Evolutionary conservation across 2,888 invertebrate genomes (phyloP), one percentile per base, ranked within the genome.

Genomic region (Dinocampus coccinellae): DNA sequence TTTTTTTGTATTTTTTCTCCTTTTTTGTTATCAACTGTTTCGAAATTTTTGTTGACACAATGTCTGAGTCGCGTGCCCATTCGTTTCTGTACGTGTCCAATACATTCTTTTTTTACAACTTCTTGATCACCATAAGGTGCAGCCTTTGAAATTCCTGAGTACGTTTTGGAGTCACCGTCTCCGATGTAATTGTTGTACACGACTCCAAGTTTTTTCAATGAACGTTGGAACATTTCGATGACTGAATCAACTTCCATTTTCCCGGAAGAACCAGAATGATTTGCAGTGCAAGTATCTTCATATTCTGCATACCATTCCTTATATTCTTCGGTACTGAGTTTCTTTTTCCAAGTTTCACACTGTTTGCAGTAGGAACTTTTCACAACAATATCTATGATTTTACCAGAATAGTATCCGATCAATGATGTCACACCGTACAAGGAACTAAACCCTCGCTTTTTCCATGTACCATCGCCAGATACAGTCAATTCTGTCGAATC

Each of bases 41-140:
- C n/a, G n/a, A n/a, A n/a, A n/a, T n/a, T n/a, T n/a, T n/a, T n/a
- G n/a, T n/a, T n/a, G n/a, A n/a, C n/a, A n/a, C n/a, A n/a, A n/a
- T n/a, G n/a, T n/a, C n/a, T n/a, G n/a, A n/a, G n/a, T n/a, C n/a
- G n/a, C n/a, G n/a, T n/a, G n/a, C n/a, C 78, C 78, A 79, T 80
- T 61, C 79, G 52, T 60, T 81, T 82, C 39, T 80, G 78, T 16
- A 79, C 77, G 33, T 80, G 77, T 47, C 70, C 73, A 6, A 76
- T 72, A 34, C 76, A 77, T 39, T 77, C 76, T 70, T 74, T 75
- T 60, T 77, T 78, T n/a, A 29, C 22, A 3, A 78, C 34, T 52
- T 24, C 53, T 24, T 69, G 16, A 65, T 76, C 52, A 36, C 73
- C 73, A 62, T 75, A 72, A 6, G 76, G 78, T 16, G 70, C 33